phyloP scores from a whole-genome alignment of 2,888 invertebrate species.

The Dryomyza anilis region DNA sequence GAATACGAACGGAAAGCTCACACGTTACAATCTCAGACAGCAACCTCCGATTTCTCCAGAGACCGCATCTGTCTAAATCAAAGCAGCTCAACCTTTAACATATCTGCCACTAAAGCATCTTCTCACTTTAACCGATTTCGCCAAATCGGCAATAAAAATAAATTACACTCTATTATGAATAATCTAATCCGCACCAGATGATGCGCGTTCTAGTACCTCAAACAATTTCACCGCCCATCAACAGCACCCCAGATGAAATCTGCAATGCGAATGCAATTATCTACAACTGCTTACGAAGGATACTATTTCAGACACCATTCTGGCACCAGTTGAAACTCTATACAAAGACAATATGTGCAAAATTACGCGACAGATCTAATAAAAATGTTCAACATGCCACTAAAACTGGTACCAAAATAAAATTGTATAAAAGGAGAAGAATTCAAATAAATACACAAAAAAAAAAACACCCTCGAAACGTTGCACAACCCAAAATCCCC shows the following conservation, averaged over 20 bases:
- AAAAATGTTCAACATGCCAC: slow-evolving; percentile 34
- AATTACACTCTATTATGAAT: slow-evolving; percentile 61
- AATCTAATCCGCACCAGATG: slow-evolving; percentile 60
- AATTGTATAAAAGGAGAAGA: background rate
- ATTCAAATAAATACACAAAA: background rate
- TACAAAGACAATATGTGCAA: slow-evolving; percentile 39
- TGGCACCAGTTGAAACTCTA: slow-evolving; percentile 18
- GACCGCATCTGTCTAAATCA: background rate
- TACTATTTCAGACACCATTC: slow-evolving; percentile 28
- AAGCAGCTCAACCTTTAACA: too few relatives aligned
- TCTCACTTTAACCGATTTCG: too few relatives aligned
- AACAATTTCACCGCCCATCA: background rate
- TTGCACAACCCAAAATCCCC: slow-evolving; percentile 15
- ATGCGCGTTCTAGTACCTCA: slow-evolving; percentile 35
- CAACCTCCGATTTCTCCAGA: too few relatives aligned
- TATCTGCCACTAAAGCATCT: too few relatives aligned
- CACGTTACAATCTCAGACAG: too few relatives aligned
- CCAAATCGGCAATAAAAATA: slow-evolving; percentile 40
- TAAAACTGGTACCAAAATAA: slow-evolving; percentile 3
- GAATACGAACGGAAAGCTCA: too few relatives aligned
- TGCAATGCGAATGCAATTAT: slow-evolving; percentile 23
- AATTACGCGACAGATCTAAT: slow-evolving; percentile 38
- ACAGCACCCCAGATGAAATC: slow-evolving; percentile 8
- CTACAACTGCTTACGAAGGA: slow-evolving; percentile 15
- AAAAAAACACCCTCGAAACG: background rate